Base-by-base conservation (phyloP, 2,888 invertebrate species). In the Calephelis perditalis region DNA sequence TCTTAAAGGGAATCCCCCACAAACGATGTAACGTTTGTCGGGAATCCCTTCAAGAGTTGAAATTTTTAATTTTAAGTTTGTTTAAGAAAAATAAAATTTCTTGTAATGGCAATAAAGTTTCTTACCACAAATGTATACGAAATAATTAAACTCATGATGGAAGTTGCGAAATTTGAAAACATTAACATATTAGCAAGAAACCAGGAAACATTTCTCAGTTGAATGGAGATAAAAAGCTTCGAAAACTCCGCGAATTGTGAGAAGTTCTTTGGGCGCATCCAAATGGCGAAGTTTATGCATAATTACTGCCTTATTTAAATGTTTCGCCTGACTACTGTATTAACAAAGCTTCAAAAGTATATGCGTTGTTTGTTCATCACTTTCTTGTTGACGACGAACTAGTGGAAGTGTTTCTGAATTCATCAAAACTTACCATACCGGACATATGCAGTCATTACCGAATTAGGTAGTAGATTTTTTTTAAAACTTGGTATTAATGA, bases 271-370 rank as follows among this genome's bases (percentile, higher is more conserved):
- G 49, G 54, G 59, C 59, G 49, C 60, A 45, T 58, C 47, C 55
- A 54, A 60, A 65, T 61, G 63, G 57, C 62, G 58, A 64, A 67
- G 60, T 68, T 67, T 64, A 57, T 62, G 68, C 63, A 67, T 68
- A 67, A 67, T 68, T 65, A 65, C 63, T 63, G 57, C 58, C 61
- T 67, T 63, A 65, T 67, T 68, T 67, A 63, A 68, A 67, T 68
- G 62, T 64, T 67, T 67, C 63, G 58, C 35, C 26, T 43, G 49
- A 26, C 43, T 58, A 52, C 47, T 52, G 49, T 15, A 49, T 49
- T 49, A 49, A 49, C 49, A 26, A 26, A 15, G 26, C 26, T 15
- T 9, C 9, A 49, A 12, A 49, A 47, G 12, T 12, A 7, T 49
- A 49, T 49, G 15, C 9, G 9, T n/a, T 49, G 12, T 7, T 47